These are phyloP conservation scores for Anguilla marmorata DNA, from an alignment of 2,797 vertebrate genomes.

Conservation along the genomic window DNA sequence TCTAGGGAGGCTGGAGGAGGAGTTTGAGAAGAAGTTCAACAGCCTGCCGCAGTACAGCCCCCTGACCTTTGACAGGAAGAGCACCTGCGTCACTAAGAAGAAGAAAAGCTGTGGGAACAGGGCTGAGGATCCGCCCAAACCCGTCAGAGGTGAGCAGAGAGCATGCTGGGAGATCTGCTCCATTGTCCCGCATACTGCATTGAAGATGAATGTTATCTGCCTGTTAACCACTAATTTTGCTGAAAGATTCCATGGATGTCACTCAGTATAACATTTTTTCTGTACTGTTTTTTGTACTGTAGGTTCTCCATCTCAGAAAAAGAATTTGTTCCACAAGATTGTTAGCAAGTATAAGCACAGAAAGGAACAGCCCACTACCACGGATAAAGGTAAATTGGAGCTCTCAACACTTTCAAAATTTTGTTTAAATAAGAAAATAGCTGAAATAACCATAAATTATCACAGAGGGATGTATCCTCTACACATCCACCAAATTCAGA, in stretches of 20 bases:
- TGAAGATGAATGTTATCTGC: too few relatives aligned
- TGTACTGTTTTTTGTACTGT: slow-evolving; percentile 65
- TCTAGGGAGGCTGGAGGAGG: slow-evolving; percentile 92
- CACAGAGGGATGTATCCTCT: too few relatives aligned
- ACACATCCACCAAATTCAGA: too few relatives aligned
- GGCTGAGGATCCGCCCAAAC: slow-evolving; percentile 77
- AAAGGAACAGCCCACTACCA: slow-evolving; percentile 88
- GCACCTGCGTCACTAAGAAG: slow-evolving; percentile 82
- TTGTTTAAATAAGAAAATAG: too few relatives aligned
- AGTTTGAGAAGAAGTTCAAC: slow-evolving; percentile 99
- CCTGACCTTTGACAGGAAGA: slow-evolving; percentile 93
- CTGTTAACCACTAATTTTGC: slow-evolving; percentile 42
- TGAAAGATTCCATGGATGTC: slow-evolving; percentile 53
- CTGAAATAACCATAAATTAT: too few relatives aligned
- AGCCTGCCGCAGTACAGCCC: slow-evolving; percentile 96
- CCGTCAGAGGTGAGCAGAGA: slow-evolving; percentile 79
- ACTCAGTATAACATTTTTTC: slow-evolving; percentile 65
- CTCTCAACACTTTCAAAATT: slow-evolving; percentile 40
- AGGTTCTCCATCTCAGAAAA: slow-evolving; percentile 94
- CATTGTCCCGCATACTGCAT: neutral
- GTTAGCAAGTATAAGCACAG: slow-evolving; percentile 94
- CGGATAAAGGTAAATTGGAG: slow-evolving; percentile 82
- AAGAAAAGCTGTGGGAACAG: slow-evolving; percentile 73
- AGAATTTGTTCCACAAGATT: slow-evolving; percentile 95
- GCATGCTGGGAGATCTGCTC: neutral